phyloP scores from a whole-genome alignment of 2,797 vertebrate genomes.

The Ataeniobius toweri region DNA sequence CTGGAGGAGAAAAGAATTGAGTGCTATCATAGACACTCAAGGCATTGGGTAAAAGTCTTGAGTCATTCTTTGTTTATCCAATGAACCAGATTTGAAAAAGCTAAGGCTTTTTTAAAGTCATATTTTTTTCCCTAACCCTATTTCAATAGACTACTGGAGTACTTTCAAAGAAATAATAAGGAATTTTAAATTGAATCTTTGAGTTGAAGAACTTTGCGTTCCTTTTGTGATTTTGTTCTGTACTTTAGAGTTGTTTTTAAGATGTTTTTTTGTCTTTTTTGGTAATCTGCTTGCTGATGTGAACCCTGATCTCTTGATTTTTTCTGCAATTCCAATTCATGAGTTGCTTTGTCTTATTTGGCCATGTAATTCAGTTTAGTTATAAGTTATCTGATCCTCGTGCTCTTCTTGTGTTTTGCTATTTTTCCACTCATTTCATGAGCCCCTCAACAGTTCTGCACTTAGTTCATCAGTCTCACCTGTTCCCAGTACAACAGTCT shows the following conservation, averaged over 20 bases:
- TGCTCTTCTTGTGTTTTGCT: not conserved
- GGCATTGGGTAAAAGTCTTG: constrained; percentile 15
- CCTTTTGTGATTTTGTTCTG: not conserved
- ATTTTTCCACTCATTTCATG: not conserved
- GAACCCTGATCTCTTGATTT: not conserved
- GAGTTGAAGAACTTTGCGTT: not conserved
- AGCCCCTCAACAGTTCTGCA: not conserved
- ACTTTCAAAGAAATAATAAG: not conserved
- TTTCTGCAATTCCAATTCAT: not conserved
- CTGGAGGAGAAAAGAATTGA: constrained; percentile 14
- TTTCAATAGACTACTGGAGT: not conserved
- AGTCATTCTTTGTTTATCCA: not conserved
- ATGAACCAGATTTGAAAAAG: not conserved
- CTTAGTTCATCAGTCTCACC: not conserved
- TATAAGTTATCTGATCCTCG: not conserved
- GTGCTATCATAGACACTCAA: constrained; percentile 9
- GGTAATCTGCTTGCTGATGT: not conserved
- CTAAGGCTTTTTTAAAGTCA: not conserved
- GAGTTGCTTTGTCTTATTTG: not conserved
- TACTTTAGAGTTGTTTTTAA: not conserved
- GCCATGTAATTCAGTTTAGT: not conserved
- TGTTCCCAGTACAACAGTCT: not conserved
- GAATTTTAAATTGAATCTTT: not conserved
- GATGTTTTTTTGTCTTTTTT: not conserved
- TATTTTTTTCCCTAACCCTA: not conserved